Evolutionary conservation across 64 coral and sea anemone genomes (phyloP).

Genomic region (Orbicella faveolata): DNA sequence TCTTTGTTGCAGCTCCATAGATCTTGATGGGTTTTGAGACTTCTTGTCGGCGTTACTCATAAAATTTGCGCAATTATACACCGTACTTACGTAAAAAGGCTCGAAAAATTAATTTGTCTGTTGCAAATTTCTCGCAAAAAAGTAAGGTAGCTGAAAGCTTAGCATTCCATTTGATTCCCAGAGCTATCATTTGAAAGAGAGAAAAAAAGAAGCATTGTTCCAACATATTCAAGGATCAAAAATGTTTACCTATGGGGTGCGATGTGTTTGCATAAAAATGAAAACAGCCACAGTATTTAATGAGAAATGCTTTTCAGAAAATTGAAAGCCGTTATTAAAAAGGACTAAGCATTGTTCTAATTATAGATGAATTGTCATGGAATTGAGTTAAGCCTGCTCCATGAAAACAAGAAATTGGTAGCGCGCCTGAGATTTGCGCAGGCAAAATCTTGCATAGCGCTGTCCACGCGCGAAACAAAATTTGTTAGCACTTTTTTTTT

Average conservation of each 20-base stretch:
- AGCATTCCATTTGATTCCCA: neutral
- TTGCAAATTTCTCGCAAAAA: neutral
- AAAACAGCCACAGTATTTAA: constrained; percentile 39
- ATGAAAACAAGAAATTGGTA: neutral
- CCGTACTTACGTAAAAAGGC: neutral
- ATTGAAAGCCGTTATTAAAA: constrained; percentile 54
- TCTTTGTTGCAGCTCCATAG: neutral
- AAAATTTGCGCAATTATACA: neutral
- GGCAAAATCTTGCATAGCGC: neutral
- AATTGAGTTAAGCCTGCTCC: neutral
- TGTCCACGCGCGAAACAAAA: neutral
- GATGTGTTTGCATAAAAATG: constrained; percentile 50
- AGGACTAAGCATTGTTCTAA: constrained; percentile 37
- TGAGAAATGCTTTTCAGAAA: constrained; percentile 47
- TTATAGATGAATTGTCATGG: constrained; percentile 51
- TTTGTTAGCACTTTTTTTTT: neutral
- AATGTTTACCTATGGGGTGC: constrained; percentile 31
- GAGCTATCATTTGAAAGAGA: constrained; percentile 8
- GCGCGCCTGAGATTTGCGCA: neutral
- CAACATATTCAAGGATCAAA: constrained; percentile 19
- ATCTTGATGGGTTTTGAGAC: neutral
- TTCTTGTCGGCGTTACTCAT: neutral
- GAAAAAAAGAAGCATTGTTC: constrained; percentile 1
- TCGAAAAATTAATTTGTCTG: neutral
- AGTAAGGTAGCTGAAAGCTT: neutral